A percentile compares a stretch with the other conserved stretches of the same genome.
Evolutionary conservation across 2,113 vertebrate species (phyloP).

Genomic region (Panthera tigris): DNA sequence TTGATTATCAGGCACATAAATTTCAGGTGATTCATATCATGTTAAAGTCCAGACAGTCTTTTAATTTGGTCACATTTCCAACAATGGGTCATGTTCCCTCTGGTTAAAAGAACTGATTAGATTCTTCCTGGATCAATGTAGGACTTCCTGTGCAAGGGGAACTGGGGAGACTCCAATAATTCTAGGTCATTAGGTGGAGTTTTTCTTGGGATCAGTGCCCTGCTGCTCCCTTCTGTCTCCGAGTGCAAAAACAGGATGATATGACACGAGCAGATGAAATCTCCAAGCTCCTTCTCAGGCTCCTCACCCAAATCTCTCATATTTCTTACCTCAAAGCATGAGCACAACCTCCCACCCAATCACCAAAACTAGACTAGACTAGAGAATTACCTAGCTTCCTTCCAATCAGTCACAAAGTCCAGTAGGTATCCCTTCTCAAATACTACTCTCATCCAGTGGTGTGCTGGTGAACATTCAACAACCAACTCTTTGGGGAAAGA

Average conservation of each 20-base stretch:
- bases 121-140: neutral
- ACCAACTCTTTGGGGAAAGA: neutral
- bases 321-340: neutral
- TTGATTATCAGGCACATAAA: conserved; percentile 20
- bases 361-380: neutral
- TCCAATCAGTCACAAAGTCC: neutral
- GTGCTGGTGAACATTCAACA: conserved; percentile 12
- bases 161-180: neutral
- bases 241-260: neutral
- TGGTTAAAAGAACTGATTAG: neutral
- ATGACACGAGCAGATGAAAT: neutral
- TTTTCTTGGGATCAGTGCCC: neutral
- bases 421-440: neutral
- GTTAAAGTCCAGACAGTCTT: conserved; percentile 58
- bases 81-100: neutral
- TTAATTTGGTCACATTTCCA: neutral
- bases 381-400: neutral
- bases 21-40: conserved; percentile 60
- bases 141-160: neutral
- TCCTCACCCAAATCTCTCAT: neutral
- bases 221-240: neutral
- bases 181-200: neutral
- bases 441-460: neutral
- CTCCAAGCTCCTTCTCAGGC: neutral
- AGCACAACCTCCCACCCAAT: neutral